Evolutionary conservation across 2,888 invertebrate genomes (phyloP).

Genomic region (Allygus modestus): DNA sequence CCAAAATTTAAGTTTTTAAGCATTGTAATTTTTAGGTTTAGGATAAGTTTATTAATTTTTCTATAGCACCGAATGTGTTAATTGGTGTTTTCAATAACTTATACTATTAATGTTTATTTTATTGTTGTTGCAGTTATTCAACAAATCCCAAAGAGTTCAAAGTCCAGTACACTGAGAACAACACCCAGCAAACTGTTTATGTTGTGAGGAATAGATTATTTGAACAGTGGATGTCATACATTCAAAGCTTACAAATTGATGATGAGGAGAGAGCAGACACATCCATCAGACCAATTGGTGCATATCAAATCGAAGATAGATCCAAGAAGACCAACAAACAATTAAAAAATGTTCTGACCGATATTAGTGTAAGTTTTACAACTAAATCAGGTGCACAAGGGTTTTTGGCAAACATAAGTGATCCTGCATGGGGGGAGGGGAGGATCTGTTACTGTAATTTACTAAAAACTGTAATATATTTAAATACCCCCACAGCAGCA

Average conservation of each 20-base stretch:
- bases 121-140: conserved; percentile 74
- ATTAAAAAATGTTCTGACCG: conserved; percentile 75
- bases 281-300: not conserved
- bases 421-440: no score
- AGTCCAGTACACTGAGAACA: conserved; percentile 70
- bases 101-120: not conserved
- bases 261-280: not conserved
- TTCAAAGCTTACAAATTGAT: not conserved
- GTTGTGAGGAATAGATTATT: not conserved
- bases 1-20: no score
- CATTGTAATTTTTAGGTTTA: no score
- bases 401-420: no score
- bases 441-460: no score
- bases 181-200: not conserved
- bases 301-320: conserved; percentile 42
- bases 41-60: no score
- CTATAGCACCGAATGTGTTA: no score
- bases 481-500: no score
- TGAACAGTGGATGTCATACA: not conserved
- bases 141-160: conserved; percentile 76
- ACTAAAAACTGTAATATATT: no score
- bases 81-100: no score
- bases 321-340: conserved; percentile 72
- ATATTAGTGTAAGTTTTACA: conserved; percentile 73
- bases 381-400: not conserved